These are phyloP conservation scores for Lophotis ruficrista DNA, from an alignment of 2,113 vertebrate genomes.

Conservation along the genomic window DNA sequence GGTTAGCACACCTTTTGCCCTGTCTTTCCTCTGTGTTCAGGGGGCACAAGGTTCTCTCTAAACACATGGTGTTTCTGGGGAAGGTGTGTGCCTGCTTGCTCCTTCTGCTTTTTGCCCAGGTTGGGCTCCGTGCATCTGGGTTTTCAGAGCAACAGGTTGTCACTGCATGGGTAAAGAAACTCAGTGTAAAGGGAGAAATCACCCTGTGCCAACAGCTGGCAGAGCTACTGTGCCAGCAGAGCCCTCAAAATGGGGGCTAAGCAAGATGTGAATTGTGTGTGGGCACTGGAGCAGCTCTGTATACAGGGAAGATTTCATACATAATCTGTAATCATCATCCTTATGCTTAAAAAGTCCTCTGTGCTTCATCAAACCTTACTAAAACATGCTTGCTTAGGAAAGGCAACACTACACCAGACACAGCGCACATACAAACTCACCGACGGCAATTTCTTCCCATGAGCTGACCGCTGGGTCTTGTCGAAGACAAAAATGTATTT, in stretches of 20 bases:
- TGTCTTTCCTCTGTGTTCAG: neutral
- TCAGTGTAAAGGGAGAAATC: neutral
- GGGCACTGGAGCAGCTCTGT: neutral
- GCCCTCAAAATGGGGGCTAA: neutral
- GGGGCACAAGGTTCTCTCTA: neutral
- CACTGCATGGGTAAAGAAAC: neutral
- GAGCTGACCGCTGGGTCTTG: neutral
- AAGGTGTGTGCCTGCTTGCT: neutral
- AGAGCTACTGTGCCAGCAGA: neutral
- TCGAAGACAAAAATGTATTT: neutral
- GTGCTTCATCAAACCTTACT: neutral
- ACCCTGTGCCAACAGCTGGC: neutral
- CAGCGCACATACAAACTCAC: neutral
- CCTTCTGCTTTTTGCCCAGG: neutral
- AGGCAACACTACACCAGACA: neutral
- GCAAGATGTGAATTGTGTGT: neutral
- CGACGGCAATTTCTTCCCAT: neutral
- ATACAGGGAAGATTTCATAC: neutral
- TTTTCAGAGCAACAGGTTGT: neutral
- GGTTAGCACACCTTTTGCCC: neutral
- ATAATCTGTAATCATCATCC: neutral
- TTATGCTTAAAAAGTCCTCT: neutral
- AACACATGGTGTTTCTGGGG: accelerated
- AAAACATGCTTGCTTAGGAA: neutral
- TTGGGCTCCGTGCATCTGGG: neutral